Evolutionary conservation across 1,140 invertebrate species (phyloP), one percentile per base, ranked within the genome.

Genomic region (Anastrepha obliqua): DNA sequence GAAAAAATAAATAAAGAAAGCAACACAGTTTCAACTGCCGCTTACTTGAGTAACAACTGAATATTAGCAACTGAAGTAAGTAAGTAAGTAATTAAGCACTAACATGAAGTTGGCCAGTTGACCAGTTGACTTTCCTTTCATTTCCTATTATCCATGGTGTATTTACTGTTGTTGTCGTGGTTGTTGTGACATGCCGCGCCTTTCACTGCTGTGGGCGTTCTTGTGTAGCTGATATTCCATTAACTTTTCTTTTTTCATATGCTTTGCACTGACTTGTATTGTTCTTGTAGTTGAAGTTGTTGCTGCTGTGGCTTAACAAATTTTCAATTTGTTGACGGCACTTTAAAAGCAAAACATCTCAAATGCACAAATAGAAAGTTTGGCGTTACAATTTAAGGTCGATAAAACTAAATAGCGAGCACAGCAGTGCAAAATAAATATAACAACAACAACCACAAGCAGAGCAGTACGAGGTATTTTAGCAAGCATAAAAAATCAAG

Each of bases 361-460:
- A 58, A 81, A 55, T 81, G 74, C 74, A 81, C 74, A 47, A 81
- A 51, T 81, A 81, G 74, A 81, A 81, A 81, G 74, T 81, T 78
- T 58, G 74, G 74, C 74, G n/a, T 78, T 81, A 42, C 74, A 81
- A 58, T 81, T 81, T 81, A 81, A 81, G 74, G 74, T 81, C 74
- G 74, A 81, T 81, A 81, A 58, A 81, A 81, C 51, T 29, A 81
- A 81, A 55, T 81, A 8, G 44, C 4, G 74, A 3, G 2, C 44
- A 51, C 15, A 55, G 55, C 51, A 20, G 44, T 81, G 2, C n/a
- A 81, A 81, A 67, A 20, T 39, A 67, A 67, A 29, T 39, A 67
- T 4, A 67, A 67, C 29, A 70, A 42, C 67, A 13, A 81, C 8
- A 51, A 29, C 70, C 44, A 29, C 39, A 74, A 74, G n/a, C 3